phyloP scores from a whole-genome alignment of 2,113 vertebrate genomes.

The Alosa alosa region DNA sequence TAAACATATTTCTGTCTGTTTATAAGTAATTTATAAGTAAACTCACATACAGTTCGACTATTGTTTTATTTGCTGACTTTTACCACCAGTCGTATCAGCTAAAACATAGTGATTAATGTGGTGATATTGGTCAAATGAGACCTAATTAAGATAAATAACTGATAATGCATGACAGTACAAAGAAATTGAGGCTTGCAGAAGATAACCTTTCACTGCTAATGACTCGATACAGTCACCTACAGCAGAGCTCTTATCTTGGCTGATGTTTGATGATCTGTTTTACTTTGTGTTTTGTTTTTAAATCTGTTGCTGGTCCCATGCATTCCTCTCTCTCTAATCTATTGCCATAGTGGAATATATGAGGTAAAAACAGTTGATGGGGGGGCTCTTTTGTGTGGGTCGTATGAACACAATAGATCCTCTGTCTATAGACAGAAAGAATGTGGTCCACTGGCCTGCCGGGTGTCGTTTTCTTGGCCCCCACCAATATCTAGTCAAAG shows the following conservation, averaged over 20 bases:
- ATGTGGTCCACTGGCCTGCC: constrained; percentile 9
- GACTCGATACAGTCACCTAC: not conserved
- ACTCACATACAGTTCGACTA: not conserved
- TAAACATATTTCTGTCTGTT: not conserved
- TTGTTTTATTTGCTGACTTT: not conserved
- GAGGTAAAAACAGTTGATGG: not conserved
- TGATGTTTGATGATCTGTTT: not conserved
- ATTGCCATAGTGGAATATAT: not conserved
- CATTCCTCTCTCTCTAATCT: not conserved
- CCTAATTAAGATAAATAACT: not conserved
- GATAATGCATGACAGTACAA: not conserved
- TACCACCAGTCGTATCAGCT: not conserved
- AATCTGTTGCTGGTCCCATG: not conserved
- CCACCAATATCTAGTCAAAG: constrained; percentile 5
- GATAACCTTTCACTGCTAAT: constrained; percentile 7
- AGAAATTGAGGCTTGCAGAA: not conserved
- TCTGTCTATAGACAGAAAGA: constrained; percentile 36
- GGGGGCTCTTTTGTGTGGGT: constrained; percentile 10
- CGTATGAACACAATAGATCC: constrained; percentile 34
- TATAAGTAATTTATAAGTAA: too few species aligned
- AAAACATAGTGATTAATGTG: not conserved
- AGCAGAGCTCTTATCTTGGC: not conserved
- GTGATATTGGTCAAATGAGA: not conserved
- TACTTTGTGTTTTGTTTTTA: not conserved
- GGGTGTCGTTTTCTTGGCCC: constrained; percentile 21